Conservation (phyloP, 2,113 vertebrate genomes). For the Corythaixoides concolor region DNA sequence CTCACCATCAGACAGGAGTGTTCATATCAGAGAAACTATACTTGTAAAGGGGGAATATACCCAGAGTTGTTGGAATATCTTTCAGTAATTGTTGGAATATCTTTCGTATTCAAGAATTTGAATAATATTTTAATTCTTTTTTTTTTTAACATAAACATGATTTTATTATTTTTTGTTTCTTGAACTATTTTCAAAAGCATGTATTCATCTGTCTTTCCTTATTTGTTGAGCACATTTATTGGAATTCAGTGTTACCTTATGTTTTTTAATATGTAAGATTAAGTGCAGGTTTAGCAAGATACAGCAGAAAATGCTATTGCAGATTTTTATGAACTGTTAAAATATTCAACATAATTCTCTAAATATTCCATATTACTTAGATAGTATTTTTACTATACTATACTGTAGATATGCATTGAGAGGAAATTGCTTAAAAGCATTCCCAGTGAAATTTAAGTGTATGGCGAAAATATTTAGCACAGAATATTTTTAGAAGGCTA, state of each 20-base stretch:
- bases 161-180: background rate
- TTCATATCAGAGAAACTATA: background rate
- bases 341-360: background rate
- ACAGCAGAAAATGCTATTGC: background rate
- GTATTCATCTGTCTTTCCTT: background rate
- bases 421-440: background rate
- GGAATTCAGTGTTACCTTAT: background rate
- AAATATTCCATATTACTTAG: background rate
- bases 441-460: background rate
- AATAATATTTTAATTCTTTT: background rate
- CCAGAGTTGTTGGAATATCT: background rate
- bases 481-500: conserved; percentile 16
- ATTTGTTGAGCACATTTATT: background rate
- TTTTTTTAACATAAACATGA: background rate
- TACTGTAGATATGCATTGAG: background rate
- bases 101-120: background rate
- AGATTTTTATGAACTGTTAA: background rate
- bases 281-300: background rate
- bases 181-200: background rate
- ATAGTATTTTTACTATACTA: background rate
- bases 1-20: background rate
- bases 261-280: background rate
- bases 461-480: background rate
- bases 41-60: background rate
- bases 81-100: background rate